phyloP scores from a whole-genome alignment of 1,140 invertebrate species.

The Aporrectodea caliginosa region DNA sequence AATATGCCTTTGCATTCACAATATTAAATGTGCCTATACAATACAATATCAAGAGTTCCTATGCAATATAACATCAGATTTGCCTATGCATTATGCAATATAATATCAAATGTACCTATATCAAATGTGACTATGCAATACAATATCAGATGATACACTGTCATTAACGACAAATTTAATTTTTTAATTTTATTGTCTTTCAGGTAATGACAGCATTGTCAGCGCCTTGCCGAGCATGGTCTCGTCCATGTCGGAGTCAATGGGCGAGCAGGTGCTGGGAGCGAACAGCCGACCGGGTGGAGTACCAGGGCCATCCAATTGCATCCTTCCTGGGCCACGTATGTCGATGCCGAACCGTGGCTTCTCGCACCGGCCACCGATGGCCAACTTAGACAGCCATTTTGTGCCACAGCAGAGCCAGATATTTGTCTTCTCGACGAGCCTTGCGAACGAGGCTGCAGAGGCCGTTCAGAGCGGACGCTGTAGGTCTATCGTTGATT shows the following conservation, averaged over 20 bases:
- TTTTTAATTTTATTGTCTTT: too few relatives aligned
- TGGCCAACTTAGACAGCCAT: constrained; percentile 32
- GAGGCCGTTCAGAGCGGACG: constrained; percentile 84
- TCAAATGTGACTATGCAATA: too few relatives aligned
- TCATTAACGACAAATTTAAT: too few relatives aligned
- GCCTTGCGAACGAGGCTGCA: constrained; percentile 87
- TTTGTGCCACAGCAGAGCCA: constrained; percentile 71
- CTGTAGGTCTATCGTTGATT: constrained; percentile 86
- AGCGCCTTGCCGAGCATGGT: background rate
- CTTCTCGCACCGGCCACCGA: constrained; percentile 5
- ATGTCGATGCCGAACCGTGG: constrained; percentile 3
- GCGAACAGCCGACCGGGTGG: background rate
- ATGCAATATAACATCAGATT: too few relatives aligned
- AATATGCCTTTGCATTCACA: too few relatives aligned
- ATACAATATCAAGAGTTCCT: too few relatives aligned
- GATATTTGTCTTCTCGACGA: constrained; percentile 94
- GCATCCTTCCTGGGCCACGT: background rate
- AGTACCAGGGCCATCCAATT: background rate
- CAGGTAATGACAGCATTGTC: background rate
- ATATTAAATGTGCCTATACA: too few relatives aligned
- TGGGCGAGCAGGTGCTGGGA: too few relatives aligned
- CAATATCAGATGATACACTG: too few relatives aligned
- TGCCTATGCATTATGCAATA: too few relatives aligned
- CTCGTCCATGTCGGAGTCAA: background rate
- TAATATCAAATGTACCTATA: too few relatives aligned